Evolutionary conservation across 2,888 invertebrate species (phyloP), one percentile per base, ranked within the genome.

Genomic region (Scaptomyza reducta): DNA sequence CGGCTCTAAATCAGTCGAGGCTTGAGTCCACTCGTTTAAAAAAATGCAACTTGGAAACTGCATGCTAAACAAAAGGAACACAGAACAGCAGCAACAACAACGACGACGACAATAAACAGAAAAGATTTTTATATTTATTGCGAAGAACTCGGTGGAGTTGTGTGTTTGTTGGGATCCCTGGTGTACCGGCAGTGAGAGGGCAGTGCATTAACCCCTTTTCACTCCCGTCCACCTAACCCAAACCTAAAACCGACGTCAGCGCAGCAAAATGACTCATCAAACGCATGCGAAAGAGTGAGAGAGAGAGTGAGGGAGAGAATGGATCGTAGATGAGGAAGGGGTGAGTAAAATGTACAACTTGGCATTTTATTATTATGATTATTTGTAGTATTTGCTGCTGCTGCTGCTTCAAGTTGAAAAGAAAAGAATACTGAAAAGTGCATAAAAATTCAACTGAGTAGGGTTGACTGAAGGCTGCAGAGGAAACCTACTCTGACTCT

Each of bases 331-430:
- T 35, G 35, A 35, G 35, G 27, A 35, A 42, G 74, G 58, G 56
- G 74, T 77, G 62, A 77, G 84, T 68, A 69, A 76, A 83, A 87
- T 84, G 82, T 75, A 87, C 78, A 87, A 84, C 81, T 84, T 88
- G 88, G 87, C 85, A 81, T 88, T 84, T 84, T 84, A 84, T 84
- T 87, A 88, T 84, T 84, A 84, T 87, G 88, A 84, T 84, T 84
- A 84, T 84, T 87, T 84, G 84, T 84, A 88, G 88, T 88, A 82
- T 87, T 87, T 84, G 71, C 87, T 72, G 87, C 75, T 74, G 87
- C 87, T 72, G 87, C 78, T 74, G 87, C 69, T 79, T 71, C 84
- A 77, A 68, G 69, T 71, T 65, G 76, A 50, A 50, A 25, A 44
- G 45, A 71, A 84, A 77, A 80, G 60, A 69, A 71, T 64, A 70